Percentiles rank a stretch among this genome's conserved stretches.
These are phyloP conservation scores for Diarsia dahlii DNA, from an alignment of 2,888 invertebrate species.

Conservation along the genomic window DNA sequence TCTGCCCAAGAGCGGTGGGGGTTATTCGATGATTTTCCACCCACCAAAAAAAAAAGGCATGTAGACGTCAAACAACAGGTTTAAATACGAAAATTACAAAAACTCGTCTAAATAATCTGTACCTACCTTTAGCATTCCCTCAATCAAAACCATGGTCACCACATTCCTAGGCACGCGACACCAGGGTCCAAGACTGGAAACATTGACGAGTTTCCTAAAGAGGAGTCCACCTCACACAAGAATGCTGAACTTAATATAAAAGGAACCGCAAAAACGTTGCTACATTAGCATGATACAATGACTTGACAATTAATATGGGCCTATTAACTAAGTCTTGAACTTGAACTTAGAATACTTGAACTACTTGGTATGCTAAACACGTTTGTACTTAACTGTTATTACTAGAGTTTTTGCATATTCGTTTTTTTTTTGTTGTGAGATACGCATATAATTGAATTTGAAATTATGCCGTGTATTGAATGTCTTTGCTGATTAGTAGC, in stretches of 20 bases:
- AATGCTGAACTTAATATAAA: slow-evolving; percentile 78
- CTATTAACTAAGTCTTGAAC: slow-evolving; percentile 48
- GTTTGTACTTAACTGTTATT: slow-evolving; percentile 35
- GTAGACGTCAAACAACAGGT: no score
- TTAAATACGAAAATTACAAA: no score
- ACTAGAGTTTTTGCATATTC: slow-evolving; percentile 15
- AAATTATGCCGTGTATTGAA: slow-evolving; percentile 10
- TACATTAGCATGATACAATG: slow-evolving; percentile 63
- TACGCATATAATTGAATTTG: slow-evolving; percentile 3
- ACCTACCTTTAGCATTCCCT: background rate
- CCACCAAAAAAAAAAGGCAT: no score
- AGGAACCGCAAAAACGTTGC: slow-evolving; percentile 65
- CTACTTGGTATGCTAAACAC: slow-evolving; percentile 39
- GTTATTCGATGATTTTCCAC: no score
- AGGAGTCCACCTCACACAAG: slow-evolving; percentile 73
- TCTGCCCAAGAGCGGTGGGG: no score
- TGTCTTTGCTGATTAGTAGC: background rate
- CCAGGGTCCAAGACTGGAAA: slow-evolving; percentile 70
- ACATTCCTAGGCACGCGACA: slow-evolving; percentile 80
- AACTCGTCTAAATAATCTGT: background rate
- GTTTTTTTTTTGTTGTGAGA: slow-evolving; percentile 7
- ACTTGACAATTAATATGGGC: slow-evolving; percentile 59
- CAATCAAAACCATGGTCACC: slow-evolving; percentile 55
- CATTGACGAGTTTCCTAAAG: slow-evolving; percentile 84
- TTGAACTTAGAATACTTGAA: slow-evolving; percentile 33